Evolutionary conservation across 2,113 vertebrate species (phyloP).

Genomic region (Mohoua ochrocephala): DNA sequence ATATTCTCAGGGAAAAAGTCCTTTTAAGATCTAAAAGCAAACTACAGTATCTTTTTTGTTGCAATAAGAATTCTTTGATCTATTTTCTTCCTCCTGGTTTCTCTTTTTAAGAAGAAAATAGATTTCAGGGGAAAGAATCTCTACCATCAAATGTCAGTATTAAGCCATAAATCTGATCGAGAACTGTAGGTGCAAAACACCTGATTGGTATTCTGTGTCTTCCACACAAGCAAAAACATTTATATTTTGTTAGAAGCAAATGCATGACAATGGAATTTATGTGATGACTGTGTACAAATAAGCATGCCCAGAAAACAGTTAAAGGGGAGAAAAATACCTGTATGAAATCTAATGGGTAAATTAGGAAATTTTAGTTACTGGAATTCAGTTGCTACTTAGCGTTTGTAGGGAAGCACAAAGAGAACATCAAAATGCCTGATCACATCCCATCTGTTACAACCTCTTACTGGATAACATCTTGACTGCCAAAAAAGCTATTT

Average conservation of each 20-base stretch:
- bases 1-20: not conserved
- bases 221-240: not conserved
- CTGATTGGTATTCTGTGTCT: slow-evolving; percentile 16
- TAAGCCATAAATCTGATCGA: slow-evolving; percentile 23
- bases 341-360: slow-evolving; percentile 55
- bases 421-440: slow-evolving; percentile 51
- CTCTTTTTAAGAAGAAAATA: slow-evolving; percentile 41
- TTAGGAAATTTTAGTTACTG: slow-evolving; percentile 21
- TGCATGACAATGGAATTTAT: slow-evolving; percentile 24
- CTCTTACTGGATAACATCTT: slow-evolving; percentile 46
- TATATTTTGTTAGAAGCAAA: slow-evolving; percentile 44
- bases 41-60: slow-evolving; percentile 8
- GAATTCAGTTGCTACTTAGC: slow-evolving; percentile 40
- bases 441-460: slow-evolving; percentile 46
- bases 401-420: slow-evolving; percentile 48
- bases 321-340: slow-evolving; percentile 21
- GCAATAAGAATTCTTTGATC: slow-evolving; percentile 45
- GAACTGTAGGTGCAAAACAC: slow-evolving; percentile 6
- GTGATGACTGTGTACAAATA: not conserved
- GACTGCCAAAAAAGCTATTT: slow-evolving; percentile 57
- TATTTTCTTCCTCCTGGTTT: slow-evolving; percentile 5
- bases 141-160: slow-evolving; percentile 16
- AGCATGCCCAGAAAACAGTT: slow-evolving; percentile 3
- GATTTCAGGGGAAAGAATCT: not conserved
- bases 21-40: slow-evolving; percentile 50